Evolutionary conservation across 2,888 invertebrate genomes (phyloP), one percentile per base, ranked within the genome.

Genomic region (Chalcis sispes): DNA sequence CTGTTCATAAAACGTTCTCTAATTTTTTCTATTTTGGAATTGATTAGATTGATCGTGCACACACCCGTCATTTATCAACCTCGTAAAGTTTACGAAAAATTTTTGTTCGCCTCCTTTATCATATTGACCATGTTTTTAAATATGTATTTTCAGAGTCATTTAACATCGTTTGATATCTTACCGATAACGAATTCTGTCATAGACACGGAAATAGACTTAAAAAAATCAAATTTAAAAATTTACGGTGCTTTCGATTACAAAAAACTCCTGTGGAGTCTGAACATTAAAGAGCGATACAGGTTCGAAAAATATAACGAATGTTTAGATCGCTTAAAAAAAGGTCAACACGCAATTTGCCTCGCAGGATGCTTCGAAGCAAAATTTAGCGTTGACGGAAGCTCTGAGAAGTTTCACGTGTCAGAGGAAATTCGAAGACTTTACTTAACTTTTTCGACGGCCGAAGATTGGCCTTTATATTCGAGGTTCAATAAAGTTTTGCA

Each of bases 391-490:
- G 58, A 29, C 56, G 23, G 20, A 5, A 25, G n/a, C 20, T 36
- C 48, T 15, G 40, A 42, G 10, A 5, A 5, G 1, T 2, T 70
- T 0, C 61, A 71, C 27, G 7, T 71, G 2, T 61, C 61, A 20
- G n/a, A 27, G 13, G 40, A 36, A 1, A n/a, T 71, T 1, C 36
- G 70, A 25, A n/a, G 18, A 0, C 52, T 50, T 10, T 71, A 59
- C 15, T 20, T 67, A 50, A 15, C 59, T 8, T 73, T 67, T 13
- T 48, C 59, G 13, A 50, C 25, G 8, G 1, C 4, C 1, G 73
- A 73, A 36, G 40, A 73, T 27, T 73, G 73, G 75, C 67, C 70
- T 0, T 15, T 70, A 0, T 18, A 40, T 1, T 27, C 52, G 5
- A 59, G 54, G 52, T 71, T 72, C 27, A 64, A 72, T 10, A 2